A percentile compares a stretch with the other conserved stretches of the same genome.
Conservation (phyloP, 1,140 invertebrate genomes). For the Helicoverpa zea region DNA sequence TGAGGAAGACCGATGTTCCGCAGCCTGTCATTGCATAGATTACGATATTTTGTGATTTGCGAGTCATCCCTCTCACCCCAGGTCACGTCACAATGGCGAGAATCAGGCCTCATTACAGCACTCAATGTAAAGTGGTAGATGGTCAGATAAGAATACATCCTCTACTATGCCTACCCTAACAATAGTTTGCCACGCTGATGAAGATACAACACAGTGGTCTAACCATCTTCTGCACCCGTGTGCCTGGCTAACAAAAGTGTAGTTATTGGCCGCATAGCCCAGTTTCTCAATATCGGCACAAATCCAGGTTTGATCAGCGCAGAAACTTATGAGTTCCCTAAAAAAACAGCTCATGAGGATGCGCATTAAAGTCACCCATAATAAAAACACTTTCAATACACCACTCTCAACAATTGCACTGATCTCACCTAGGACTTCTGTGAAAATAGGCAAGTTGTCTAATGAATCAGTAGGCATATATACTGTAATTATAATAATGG, state of each 20-base stretch:
- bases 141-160: slow-evolving; percentile 41
- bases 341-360: slow-evolving; percentile 11
- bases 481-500: slow-evolving; percentile 5
- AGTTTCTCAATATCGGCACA: slow-evolving; percentile 38
- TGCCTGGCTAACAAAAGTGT: slow-evolving; percentile 39
- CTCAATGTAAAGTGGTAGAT: slow-evolving; percentile 13
- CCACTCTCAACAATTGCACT: background rate
- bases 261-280: slow-evolving; percentile 4
- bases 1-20: slow-evolving; percentile 43
- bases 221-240: slow-evolving; percentile 43
- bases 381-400: background rate
- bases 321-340: slow-evolving; percentile 7
- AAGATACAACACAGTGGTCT: slow-evolving; percentile 41
- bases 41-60: slow-evolving; percentile 39
- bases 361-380: slow-evolving; percentile 18
- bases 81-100: background rate
- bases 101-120: background rate
- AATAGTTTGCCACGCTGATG: slow-evolving; percentile 29
- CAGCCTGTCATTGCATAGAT: slow-evolving; percentile 42
- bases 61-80: slow-evolving; percentile 43
- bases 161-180: slow-evolving; percentile 9
- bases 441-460: slow-evolving; percentile 12
- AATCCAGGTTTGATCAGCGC: slow-evolving; percentile 15
- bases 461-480: slow-evolving; percentile 26
- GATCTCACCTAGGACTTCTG: background rate